A percentile compares a stretch with the other conserved stretches of the same genome.
phyloP scores from a whole-genome alignment of 2,113 vertebrate genomes.

The Pelvicachromis taeniatus region DNA sequence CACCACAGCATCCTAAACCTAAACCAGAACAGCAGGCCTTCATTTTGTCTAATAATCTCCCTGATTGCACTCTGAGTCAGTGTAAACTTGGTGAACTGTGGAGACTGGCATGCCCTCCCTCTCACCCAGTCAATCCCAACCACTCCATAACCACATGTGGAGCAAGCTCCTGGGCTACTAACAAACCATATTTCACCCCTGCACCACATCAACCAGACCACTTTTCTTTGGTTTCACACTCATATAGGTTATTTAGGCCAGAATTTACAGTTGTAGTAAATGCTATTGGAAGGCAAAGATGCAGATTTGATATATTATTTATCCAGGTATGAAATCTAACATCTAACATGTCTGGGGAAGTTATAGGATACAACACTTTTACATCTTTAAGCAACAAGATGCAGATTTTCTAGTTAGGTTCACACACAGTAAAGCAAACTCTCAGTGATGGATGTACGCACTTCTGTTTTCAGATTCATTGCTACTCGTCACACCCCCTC shows the following conservation, averaged over 20 bases:
- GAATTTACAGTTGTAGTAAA: conserved; percentile 27
- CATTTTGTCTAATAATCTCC: conserved; percentile 32
- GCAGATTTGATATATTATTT: neutral
- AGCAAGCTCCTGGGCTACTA: conserved; percentile 54
- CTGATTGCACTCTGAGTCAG: conserved; percentile 41
- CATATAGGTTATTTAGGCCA: conserved; percentile 29
- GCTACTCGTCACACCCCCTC: neutral
- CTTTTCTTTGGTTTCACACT: conserved; percentile 64
- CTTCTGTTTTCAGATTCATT: neutral
- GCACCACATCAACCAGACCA: conserved; percentile 52
- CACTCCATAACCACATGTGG: conserved; percentile 57
- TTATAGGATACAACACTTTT: neutral
- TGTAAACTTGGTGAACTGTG: conserved; percentile 52
- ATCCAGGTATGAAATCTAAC: neutral
- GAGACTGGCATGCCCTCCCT: conserved; percentile 55
- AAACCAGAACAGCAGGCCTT: conserved; percentile 36
- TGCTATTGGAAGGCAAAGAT: neutral
- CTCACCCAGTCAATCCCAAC: conserved; percentile 58
- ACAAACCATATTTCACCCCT: conserved; percentile 56
- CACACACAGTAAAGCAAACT: neutral
- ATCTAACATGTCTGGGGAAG: neutral
- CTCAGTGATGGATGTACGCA: conserved; percentile 3
- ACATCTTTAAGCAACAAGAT: neutral
- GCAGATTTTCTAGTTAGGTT: neutral
- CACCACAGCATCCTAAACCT: neutral